phyloP scores from a whole-genome alignment of 2,113 vertebrate species.

The Ornithorhynchus anatinus region DNA sequence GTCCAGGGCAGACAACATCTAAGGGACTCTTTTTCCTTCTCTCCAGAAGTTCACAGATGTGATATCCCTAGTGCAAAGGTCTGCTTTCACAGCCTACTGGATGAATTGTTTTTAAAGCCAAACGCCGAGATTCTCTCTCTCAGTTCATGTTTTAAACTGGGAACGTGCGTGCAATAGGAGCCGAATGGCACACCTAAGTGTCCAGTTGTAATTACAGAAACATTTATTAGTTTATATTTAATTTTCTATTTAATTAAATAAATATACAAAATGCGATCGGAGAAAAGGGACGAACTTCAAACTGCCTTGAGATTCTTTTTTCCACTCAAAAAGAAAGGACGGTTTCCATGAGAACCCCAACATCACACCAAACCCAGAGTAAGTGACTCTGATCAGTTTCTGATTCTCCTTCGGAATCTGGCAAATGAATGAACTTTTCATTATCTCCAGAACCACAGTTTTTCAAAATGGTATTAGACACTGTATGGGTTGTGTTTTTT shows the following conservation, averaged over 20 bases:
- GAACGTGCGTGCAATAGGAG: too few relatives aligned
- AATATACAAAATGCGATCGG: conserved; percentile 22
- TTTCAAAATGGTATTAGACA: neutral
- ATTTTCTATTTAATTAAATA: neutral
- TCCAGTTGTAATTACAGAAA: neutral
- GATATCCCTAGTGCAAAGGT: neutral
- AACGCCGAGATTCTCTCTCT: too few relatives aligned
- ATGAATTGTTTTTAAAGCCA: too few relatives aligned
- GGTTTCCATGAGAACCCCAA: conserved; percentile 29
- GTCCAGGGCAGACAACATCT: neutral
- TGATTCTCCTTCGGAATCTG: conserved; percentile 30
- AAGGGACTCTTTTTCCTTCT: neutral
- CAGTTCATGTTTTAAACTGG: too few relatives aligned
- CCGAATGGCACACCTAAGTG: too few relatives aligned
- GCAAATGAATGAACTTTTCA: conserved; percentile 21
- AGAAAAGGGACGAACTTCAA: conserved; percentile 36
- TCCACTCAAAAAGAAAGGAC: conserved; percentile 3
- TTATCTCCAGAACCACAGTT: conserved; percentile 12
- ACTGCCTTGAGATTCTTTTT: conserved; percentile 26
- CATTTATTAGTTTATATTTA: conserved; percentile 5
- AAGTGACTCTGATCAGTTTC: conserved; percentile 16
- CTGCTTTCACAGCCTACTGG: too few relatives aligned
- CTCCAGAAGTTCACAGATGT: neutral
- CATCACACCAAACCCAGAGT: conserved; percentile 18
- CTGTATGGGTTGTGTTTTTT: conserved; percentile 15